phyloP scores from a whole-genome alignment of 2,888 invertebrate genomes.

The Ophioninae sp. region DNA sequence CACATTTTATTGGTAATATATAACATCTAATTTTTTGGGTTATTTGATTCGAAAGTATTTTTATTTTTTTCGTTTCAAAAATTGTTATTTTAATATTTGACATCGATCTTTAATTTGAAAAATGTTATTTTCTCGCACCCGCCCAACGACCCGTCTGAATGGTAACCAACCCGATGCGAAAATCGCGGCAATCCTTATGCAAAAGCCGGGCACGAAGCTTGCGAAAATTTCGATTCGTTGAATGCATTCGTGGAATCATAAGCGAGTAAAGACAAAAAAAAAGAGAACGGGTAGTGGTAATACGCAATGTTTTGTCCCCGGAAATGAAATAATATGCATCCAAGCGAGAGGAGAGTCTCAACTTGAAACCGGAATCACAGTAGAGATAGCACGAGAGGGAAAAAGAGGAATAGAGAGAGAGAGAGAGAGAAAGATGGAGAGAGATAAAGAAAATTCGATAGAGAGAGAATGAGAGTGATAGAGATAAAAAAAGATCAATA shows the following conservation, averaged over 20 bases:
- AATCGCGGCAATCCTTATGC: background rate
- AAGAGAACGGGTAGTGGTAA: slow-evolving; percentile 28
- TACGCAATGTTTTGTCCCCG: slow-evolving; percentile 47
- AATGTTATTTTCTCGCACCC: too few species aligned
- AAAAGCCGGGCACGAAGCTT: background rate
- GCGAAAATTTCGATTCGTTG: slow-evolving; percentile 20
- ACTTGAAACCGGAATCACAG: slow-evolving; percentile 41
- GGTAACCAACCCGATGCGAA: background rate
- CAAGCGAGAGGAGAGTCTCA: slow-evolving; percentile 36
- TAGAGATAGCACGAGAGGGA: slow-evolving; percentile 35
- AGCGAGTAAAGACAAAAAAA: slow-evolving; percentile 23
- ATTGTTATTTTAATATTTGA: too few species aligned
- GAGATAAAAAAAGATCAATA: slow-evolving; percentile 1
- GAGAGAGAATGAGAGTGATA: slow-evolving; percentile 31
- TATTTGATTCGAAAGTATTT: too few species aligned
- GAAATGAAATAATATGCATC: slow-evolving; percentile 56
- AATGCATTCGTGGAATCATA: slow-evolving; percentile 21
- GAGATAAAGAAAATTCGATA: slow-evolving; percentile 8
- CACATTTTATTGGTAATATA: too few species aligned
- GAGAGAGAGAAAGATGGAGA: slow-evolving; percentile 2
- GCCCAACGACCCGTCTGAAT: background rate
- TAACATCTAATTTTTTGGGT: too few species aligned
- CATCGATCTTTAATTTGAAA: too few species aligned
- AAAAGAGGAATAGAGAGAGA: background rate
- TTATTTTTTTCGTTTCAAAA: too few species aligned